Base-by-base conservation (phyloP, 2,797 vertebrate species). In the Pterois miles region DNA sequence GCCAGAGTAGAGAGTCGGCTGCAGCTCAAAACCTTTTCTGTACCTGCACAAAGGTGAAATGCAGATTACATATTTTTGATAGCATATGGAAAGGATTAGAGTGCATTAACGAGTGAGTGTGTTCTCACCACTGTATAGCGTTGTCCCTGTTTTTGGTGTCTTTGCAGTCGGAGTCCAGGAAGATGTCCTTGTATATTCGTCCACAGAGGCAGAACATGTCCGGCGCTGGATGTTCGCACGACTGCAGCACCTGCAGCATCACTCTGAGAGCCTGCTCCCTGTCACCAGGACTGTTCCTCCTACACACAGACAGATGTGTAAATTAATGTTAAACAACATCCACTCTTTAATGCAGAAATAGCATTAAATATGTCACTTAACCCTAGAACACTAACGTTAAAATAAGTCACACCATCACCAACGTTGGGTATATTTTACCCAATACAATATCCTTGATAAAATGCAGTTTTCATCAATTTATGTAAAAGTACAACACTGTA, bases 171-270 rank as follows among this genome's bases (percentile, higher is more conserved):
- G 97, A 98, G 90, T 99, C 98, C 6, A 98, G 95, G 86, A 99
- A 99, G 76, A 98, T 97, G 86, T 99, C 98, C 83, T 98, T 99
- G 89, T 99, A 99, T 87, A 99, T 99, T n/a, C 97, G 95, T 40
- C 98, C 98, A 71, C 97, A 99, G 14, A 99, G 94, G 76, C 98
- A 99, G 93, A 98, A 98, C 97, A 99, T 99, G 82, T 98, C 97
- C 0, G 98, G 97, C 5, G 97, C 96, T 0, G 97, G 98, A 59
- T 96, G 96, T 75, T 97, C 97, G 77, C 97, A 98, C 0, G 94
- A 96, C 90, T 97, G 95, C 56, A 99, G 71, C 71, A 99, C 95
- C 88, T 98, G 96, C 53, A 99, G 95, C 95, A 99, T 97, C 91
- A 98, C 95, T n/a, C 94, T 79, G 2, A 99, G 94, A 23, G 98